Evolutionary conservation across 1,140 invertebrate genomes (phyloP), one percentile per base, ranked within the genome.

Genomic region (Papilio helenus): DNA sequence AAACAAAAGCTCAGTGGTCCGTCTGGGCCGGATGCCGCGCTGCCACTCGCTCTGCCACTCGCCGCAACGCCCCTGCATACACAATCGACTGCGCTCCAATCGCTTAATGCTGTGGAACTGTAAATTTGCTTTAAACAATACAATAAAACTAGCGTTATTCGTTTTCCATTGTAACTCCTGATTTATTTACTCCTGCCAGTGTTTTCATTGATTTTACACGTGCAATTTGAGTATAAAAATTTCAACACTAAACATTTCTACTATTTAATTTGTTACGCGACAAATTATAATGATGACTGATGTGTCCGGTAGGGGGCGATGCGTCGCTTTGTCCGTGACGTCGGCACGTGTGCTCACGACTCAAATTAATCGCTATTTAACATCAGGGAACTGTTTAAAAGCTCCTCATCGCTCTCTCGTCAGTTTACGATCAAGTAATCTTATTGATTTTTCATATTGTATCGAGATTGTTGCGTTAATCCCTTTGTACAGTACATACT

Each of bases 331-430:
- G 14, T 49, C 46, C 34, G 71, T 39, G 29, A 42, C 71, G 34
- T 18, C 71, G n/a, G 18, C 71, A 72, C 71, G 34, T 72, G 39
- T 42, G 71, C 18, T 34, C 18, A 72, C 16, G 71, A 72, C 26
- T 34, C 18, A 42, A 39, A 72, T 72, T 72, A 72, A 72, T 72
- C 71, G 16, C 71, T 72, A 9, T 72, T 72, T 72, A 72, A 72
- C 29, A 39, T 72, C 71, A 44, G 14, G 26, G 71, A 72, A 34
- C 29, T 72, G 71, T 72, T 72, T 72, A 18, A 72, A 72, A 34
- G 39, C 26, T 72, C 34, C 2, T 55, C n/a, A 55, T 20, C 18
- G 51, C 51, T 20, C 46, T 49, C 14, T 55, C 51, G n/a, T 9
- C 8, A 55, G 0, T 55, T 55, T 55, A 55, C 51, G 51, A 55